These are phyloP conservation scores for Propsilocerus akamusi DNA, from an alignment of 1,140 invertebrate species.

Conservation along the genomic window DNA sequence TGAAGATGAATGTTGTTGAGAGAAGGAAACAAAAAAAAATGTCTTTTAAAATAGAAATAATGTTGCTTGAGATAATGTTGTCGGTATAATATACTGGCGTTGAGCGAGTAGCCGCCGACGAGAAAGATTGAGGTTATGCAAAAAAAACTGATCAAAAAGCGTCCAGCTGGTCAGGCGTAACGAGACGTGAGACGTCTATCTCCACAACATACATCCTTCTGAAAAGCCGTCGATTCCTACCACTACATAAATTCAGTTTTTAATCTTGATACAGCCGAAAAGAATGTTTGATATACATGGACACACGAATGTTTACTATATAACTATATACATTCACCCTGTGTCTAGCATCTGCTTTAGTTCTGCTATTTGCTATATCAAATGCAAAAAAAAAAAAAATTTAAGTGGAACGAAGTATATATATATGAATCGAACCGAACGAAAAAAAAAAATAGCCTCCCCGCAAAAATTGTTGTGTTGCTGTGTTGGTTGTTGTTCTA, in stretches of 20 bases:
- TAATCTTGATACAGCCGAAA: background rate
- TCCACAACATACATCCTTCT: no score
- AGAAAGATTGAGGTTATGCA: no score
- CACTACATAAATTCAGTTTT: no score
- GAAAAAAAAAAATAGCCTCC: background rate
- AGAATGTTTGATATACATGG: no score
- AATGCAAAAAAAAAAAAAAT: conserved; percentile 2
- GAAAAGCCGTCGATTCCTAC: no score
- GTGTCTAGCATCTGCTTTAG: conserved; percentile 4
- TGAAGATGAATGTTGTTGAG: background rate
- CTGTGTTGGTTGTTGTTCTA: conserved; percentile 2
- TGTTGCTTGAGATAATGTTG: background rate
- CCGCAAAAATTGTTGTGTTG: conserved; percentile 2
- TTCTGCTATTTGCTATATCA: conserved; percentile 2
- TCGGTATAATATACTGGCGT: no score
- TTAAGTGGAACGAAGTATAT: conserved; percentile 3
- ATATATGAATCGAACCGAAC: conserved; percentile 1
- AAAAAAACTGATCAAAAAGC: no score
- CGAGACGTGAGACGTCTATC: no score
- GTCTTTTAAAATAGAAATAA: conserved; percentile 4
- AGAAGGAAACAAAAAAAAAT: background rate
- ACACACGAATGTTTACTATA: background rate
- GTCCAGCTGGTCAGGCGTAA: no score
- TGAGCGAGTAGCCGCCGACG: no score
- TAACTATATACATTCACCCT: background rate